These are phyloP conservation scores for Chouioia cunea DNA, from an alignment of 2,888 invertebrate genomes.

Conservation along the genomic window DNA sequence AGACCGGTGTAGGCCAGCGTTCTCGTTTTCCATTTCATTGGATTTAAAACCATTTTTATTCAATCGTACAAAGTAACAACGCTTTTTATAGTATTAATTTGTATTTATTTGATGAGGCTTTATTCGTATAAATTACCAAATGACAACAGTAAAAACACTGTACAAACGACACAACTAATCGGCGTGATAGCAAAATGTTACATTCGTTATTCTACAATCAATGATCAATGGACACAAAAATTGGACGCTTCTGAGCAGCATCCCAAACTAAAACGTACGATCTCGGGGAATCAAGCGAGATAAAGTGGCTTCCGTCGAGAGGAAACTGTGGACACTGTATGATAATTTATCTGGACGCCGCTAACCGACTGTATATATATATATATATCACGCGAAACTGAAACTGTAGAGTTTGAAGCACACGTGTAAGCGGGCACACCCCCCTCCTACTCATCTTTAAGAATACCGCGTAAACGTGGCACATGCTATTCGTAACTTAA, in stretches of 20 bases:
- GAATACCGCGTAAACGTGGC: too few species aligned
- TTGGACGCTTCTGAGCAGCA: too few species aligned
- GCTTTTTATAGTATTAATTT: neutral
- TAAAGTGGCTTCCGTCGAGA: conserved; percentile 28
- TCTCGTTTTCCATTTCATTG: conserved; percentile 64
- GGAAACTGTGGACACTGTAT: neutral
- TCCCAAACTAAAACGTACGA: too few species aligned
- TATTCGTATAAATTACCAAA: conserved; percentile 4
- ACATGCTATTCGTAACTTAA: too few species aligned
- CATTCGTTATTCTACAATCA: too few species aligned
- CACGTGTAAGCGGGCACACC: too few species aligned
- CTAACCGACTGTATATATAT: conserved; percentile 2
- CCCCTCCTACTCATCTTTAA: too few species aligned
- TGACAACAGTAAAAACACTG: conserved; percentile 12
- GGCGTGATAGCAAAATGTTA: too few species aligned
- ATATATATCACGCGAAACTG: too few species aligned
- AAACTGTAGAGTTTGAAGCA: too few species aligned
- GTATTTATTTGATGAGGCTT: neutral
- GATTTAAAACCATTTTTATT: conserved; percentile 61
- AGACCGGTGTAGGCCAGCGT: conserved; percentile 54
- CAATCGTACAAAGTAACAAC: neutral
- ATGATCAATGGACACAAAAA: too few species aligned
- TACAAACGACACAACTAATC: neutral
- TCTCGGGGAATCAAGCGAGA: neutral
- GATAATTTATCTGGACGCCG: neutral